Conservation (phyloP, 92 coral and sea anemone species). For the Porites cylindrica region DNA sequence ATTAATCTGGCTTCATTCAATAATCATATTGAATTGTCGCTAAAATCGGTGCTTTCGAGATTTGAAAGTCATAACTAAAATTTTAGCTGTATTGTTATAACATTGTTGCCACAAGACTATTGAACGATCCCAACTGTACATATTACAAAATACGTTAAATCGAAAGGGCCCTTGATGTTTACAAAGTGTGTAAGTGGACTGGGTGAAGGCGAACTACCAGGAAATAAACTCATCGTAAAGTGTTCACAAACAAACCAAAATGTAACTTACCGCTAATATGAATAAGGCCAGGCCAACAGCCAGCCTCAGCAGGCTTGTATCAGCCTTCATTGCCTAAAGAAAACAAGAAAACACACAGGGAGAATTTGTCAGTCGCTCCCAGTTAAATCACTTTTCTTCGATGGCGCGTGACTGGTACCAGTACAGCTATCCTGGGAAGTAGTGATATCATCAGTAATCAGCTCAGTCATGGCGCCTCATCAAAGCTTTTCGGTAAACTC, state of each 20-base stretch:
- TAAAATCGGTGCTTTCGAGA: too few relatives aligned
- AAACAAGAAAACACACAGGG: constrained; percentile 1
- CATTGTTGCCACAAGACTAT: too few relatives aligned
- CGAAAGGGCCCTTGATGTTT: not conserved
- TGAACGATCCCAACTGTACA: too few relatives aligned
- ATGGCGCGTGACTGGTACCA: constrained; percentile 40
- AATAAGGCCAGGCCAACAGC: constrained; percentile 84
- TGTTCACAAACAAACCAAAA: not conserved
- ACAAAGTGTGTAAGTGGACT: not conserved
- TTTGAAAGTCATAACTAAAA: too few relatives aligned
- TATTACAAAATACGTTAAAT: not conserved
- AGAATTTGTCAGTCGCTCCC: constrained; percentile 4
- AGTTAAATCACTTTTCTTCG: constrained; percentile 13
- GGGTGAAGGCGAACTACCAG: not conserved
- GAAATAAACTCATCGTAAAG: not conserved
- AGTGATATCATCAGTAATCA: constrained; percentile 20
- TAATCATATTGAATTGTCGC: too few relatives aligned
- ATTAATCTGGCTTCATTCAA: too few relatives aligned
- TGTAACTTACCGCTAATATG: constrained; percentile 77
- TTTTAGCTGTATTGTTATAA: too few relatives aligned
- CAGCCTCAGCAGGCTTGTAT: constrained; percentile 75
- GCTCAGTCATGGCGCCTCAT: not conserved
- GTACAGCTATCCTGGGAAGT: constrained; percentile 24
- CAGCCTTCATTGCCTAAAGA: constrained; percentile 84
- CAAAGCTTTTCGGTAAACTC: too few relatives aligned